Conservation (phyloP, 2,113 vertebrate species). For the Rousettus leschenaultii region DNA sequence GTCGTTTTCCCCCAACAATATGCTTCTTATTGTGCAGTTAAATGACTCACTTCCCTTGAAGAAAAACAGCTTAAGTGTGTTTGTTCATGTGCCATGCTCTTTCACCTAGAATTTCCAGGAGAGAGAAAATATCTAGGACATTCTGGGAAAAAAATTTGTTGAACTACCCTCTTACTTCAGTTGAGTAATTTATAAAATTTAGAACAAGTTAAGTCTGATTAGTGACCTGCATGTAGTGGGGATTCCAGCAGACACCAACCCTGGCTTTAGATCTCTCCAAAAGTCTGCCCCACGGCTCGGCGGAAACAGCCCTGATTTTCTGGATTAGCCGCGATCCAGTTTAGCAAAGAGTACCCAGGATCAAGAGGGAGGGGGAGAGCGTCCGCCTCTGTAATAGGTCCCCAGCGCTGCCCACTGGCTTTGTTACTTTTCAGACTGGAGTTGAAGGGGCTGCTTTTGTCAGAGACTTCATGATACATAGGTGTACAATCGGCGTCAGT, state of each 20-base stretch:
- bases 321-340: background rate
- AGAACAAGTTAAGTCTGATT: background rate
- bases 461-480: background rate
- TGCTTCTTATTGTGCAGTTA: background rate
- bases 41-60: background rate
- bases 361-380: too few relatives aligned
- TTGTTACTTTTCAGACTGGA: background rate
- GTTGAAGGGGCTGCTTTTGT: background rate
- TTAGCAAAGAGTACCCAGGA: background rate
- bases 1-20: background rate
- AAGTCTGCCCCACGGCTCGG: background rate
- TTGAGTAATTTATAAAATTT: background rate
- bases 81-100: background rate
- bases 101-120: background rate
- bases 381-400: background rate
- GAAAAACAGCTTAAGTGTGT: background rate
- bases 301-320: background rate
- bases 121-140: background rate
- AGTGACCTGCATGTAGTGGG: background rate
- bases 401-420: background rate
- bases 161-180: background rate
- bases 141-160: background rate
- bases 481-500: too few relatives aligned
- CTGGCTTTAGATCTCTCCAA: background rate
- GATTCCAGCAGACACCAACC: too few relatives aligned